Percentiles rank a stretch among this genome's conserved stretches.
Conservation (phyloP, 2,113 vertebrate species). For the Taxidea taxus region DNA sequence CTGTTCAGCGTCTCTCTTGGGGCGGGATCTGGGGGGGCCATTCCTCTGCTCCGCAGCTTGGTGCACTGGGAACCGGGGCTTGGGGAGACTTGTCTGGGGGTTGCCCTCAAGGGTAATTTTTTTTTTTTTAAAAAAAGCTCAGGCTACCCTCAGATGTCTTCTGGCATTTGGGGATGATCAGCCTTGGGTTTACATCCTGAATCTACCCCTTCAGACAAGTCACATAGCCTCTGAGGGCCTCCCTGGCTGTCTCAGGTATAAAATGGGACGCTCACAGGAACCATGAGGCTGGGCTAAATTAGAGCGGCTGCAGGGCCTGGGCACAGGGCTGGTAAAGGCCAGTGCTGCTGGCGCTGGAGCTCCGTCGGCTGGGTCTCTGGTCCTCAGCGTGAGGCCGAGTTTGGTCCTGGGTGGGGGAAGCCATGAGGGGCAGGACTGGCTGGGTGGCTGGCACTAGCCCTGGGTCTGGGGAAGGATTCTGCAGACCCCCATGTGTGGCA, state of each 20-base stretch:
- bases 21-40: neutral
- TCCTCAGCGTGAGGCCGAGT: neutral
- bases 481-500: neutral
- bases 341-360: accelerated
- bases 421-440: accelerated
- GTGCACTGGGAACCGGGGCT: neutral
- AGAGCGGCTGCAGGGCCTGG: neutral
- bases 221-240: neutral
- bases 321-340: neutral
- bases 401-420: neutral
- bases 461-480: neutral
- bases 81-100: neutral
- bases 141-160: constrained; percentile 3
- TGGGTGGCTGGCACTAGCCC: neutral
- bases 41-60: neutral
- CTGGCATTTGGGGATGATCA: neutral
- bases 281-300: neutral
- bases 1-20: constrained; percentile 11
- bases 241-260: neutral
- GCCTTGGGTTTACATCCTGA: neutral
- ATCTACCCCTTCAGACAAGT: neutral
- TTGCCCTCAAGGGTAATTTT: neutral
- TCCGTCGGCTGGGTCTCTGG: accelerated
- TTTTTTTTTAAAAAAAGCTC: too few relatives aligned
- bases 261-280: neutral